These are phyloP conservation scores for Girardinus metallicus DNA, from an alignment of 2,797 vertebrate species.

Conservation along the genomic window DNA sequence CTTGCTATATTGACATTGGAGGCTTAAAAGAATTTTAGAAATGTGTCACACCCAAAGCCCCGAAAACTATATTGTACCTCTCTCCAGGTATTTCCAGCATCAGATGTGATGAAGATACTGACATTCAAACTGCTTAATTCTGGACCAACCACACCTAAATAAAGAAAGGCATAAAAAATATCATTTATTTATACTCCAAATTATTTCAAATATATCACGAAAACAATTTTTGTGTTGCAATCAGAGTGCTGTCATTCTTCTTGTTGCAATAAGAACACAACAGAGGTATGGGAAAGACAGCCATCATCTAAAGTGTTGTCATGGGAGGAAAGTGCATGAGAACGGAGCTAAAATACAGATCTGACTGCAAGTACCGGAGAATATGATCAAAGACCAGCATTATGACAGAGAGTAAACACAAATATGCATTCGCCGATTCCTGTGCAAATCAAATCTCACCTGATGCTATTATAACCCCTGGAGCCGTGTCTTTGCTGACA, in stretches of 20 bases:
- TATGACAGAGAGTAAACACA: slow-evolving; percentile 39
- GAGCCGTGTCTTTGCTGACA: slow-evolving; percentile 91
- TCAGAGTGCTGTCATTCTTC: slow-evolving; percentile 3
- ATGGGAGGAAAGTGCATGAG: slow-evolving; percentile 13
- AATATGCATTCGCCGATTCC: slow-evolving; percentile 33
- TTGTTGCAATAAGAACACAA: slow-evolving; percentile 16
- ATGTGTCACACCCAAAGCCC: background rate
- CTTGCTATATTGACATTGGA: background rate
- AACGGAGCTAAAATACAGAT: slow-evolving; percentile 24
- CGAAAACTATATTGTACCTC: slow-evolving; percentile 80
- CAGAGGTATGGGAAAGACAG: slow-evolving; percentile 25
- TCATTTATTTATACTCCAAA: background rate
- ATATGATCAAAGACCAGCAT: slow-evolving; percentile 25
- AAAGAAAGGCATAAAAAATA: background rate
- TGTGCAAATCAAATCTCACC: slow-evolving; percentile 78
- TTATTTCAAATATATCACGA: slow-evolving; percentile 17
- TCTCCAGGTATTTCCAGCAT: slow-evolving; percentile 93
- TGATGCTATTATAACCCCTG: slow-evolving; percentile 93
- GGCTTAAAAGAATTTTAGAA: background rate
- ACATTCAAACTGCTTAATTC: slow-evolving; percentile 88
- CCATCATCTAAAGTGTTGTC: slow-evolving; percentile 31
- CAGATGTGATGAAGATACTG: slow-evolving; percentile 94
- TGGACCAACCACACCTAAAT: slow-evolving; percentile 88
- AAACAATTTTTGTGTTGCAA: background rate
- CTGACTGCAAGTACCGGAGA: slow-evolving; percentile 9